Conservation (phyloP, 1,140 invertebrate genomes). For the Agrilus planipennis region DNA sequence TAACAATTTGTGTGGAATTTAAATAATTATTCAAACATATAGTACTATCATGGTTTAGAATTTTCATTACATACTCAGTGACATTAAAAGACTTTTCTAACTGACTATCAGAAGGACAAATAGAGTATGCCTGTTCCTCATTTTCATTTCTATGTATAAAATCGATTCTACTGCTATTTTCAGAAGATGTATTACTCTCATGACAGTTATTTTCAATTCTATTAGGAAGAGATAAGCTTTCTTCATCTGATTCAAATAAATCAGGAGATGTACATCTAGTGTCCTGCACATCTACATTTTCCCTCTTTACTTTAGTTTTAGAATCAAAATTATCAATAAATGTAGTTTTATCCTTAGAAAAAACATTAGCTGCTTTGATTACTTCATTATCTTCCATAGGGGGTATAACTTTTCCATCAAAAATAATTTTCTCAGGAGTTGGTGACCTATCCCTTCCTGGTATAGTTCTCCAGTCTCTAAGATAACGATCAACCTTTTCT, state of each 20-base stretch:
- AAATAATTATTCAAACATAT: too few species aligned
- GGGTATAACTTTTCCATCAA: background rate
- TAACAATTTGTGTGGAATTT: too few species aligned
- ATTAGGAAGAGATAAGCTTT: slow-evolving; percentile 5
- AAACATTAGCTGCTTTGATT: background rate
- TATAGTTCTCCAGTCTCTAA: slow-evolving; percentile 28
- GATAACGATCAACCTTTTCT: slow-evolving; percentile 19
- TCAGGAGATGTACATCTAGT: slow-evolving; percentile 37
- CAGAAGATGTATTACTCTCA: background rate
- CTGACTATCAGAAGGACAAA: background rate
- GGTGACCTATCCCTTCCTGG: slow-evolving; percentile 24
- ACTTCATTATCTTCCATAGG: background rate
- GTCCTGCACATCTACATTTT: slow-evolving; percentile 2
- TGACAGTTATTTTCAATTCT: background rate
- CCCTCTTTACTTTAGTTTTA: background rate
- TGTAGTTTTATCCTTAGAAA: background rate
- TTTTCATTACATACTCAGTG: slow-evolving; percentile 16
- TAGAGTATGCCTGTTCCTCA: background rate
- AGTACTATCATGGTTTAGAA: slow-evolving; percentile 9
- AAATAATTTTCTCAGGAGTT: background rate
- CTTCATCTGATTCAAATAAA: slow-evolving; percentile 35
- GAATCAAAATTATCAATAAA: background rate
- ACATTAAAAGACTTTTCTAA: slow-evolving; percentile 9
- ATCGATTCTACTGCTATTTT: background rate
- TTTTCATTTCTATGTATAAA: background rate